These are phyloP conservation scores for Mizuhopecten yessoensis DNA, from an alignment of 1,140 invertebrate species.

Conservation along the genomic window DNA sequence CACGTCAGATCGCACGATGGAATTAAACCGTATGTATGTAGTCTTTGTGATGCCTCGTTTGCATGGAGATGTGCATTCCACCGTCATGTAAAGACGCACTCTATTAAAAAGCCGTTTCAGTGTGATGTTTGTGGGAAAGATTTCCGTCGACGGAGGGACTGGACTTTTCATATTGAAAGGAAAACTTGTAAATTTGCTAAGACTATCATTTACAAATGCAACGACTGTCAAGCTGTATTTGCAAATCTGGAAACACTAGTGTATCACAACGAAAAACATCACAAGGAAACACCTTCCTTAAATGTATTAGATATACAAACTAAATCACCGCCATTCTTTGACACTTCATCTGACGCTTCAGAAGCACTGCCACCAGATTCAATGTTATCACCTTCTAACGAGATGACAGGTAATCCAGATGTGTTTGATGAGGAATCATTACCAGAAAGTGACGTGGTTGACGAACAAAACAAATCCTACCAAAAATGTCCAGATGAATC, in stretches of 20 bases:
- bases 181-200: slow-evolving; percentile 2
- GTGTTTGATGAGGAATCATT: background rate
- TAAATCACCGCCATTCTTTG: background rate
- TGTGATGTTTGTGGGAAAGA: background rate
- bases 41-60: slow-evolving; percentile 3
- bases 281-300: too few relatives aligned
- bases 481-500: background rate
- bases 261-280: background rate
- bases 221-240: slow-evolving; percentile 33
- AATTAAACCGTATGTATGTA: slow-evolving; percentile 23
- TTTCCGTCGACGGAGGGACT: background rate
- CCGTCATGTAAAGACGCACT: slow-evolving; percentile 35
- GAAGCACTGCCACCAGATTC: background rate
- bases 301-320: background rate
- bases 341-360: background rate
- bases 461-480: too few relatives aligned
- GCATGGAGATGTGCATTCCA: background rate
- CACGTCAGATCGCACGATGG: slow-evolving; percentile 40
- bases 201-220: background rate
- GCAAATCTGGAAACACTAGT: background rate
- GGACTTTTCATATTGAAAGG: background rate
- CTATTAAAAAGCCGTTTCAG: background rate
- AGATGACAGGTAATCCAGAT: background rate
- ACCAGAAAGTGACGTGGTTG: background rate
- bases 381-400: background rate